Evolutionary conservation across 2,888 invertebrate genomes (phyloP), one percentile per base, ranked within the genome.

Genomic region (Latheticus oryzae): DNA sequence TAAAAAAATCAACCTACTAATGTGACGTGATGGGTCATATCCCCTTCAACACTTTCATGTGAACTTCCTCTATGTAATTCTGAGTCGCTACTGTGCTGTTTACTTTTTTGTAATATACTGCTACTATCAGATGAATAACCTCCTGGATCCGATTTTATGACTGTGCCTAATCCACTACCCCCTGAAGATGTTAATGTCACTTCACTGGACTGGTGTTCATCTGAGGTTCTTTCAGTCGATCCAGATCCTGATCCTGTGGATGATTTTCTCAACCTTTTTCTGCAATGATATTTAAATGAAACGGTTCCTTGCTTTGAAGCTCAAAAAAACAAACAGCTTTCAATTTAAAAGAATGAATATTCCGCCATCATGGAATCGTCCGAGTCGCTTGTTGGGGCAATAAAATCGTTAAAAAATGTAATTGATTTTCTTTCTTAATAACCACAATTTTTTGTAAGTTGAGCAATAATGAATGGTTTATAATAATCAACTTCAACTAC

Each of bases 211-310:
- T 78, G 82, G 53, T 80, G 79, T 30, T 82, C 82, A 53, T 83
- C 82, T 3, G 81, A 78, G 55, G 78, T 79, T 51, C 83, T 78
- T 72, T 84, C 85, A 56, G 82, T 80, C 45, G 83, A 83, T 28
- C 83, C 83, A 66, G 81, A 80, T 4, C 79, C 78, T 4, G 80
- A 79, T 61, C 87, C 87, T 51, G 85, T 87, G 4, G 87, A 87
- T 11, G 85, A 83, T 76, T 87, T 88, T 65, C 87, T 78, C 71
- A 87, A 78, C 58, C 88, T 78, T 77, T 86, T 87, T 56, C 87
- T 82, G 50, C 76, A 72, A 13, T 2, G n/a, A n/a, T n/a, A n/a
- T n/a, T n/a, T n/a, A n/a, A n/a, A n/a, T n/a, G n/a, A n/a, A n/a
- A n/a, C n/a, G n/a, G n/a, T n/a, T n/a, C n/a, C n/a, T n/a, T n/a